Percentiles rank a stretch among this genome's conserved stretches.
phyloP scores from a whole-genome alignment of 2,797 vertebrate genomes.

The Sebastes goodei region DNA sequence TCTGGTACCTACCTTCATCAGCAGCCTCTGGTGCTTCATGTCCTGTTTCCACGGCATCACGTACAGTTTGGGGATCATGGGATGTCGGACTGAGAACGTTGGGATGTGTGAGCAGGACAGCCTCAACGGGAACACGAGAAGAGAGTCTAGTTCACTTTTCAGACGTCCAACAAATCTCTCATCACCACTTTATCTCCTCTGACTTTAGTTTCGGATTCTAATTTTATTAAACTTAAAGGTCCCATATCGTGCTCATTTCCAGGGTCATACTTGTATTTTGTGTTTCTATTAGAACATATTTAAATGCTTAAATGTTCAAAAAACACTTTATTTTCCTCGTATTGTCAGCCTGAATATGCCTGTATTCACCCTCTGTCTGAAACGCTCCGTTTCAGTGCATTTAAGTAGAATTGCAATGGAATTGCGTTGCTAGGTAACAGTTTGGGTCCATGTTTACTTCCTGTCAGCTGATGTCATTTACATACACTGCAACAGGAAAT shows the following conservation, averaged over 20 bases:
- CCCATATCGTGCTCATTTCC: too few relatives aligned
- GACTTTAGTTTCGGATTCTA: neutral
- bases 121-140: neutral
- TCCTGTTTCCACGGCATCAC: conserved; percentile 85
- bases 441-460: too few relatives aligned
- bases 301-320: too few relatives aligned
- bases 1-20: conserved; percentile 59
- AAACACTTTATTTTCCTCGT: too few relatives aligned
- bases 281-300: too few relatives aligned
- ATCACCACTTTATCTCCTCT: neutral
- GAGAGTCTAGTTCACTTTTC: neutral
- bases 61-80: conserved; percentile 75
- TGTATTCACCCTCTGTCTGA: too few relatives aligned
- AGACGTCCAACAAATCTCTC: neutral
- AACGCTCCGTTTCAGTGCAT: too few relatives aligned
- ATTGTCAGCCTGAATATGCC: fast-evolving
- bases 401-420: too few relatives aligned
- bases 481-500: too few relatives aligned
- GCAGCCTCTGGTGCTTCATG: conserved; percentile 71
- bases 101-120: conserved; percentile 47
- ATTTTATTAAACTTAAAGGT: neutral
- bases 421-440: too few relatives aligned
- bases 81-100: conserved; percentile 58
- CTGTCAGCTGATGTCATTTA: too few relatives aligned
- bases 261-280: too few relatives aligned